phyloP scores from a whole-genome alignment of 1,140 invertebrate species.

The Aleiodes sp. region DNA sequence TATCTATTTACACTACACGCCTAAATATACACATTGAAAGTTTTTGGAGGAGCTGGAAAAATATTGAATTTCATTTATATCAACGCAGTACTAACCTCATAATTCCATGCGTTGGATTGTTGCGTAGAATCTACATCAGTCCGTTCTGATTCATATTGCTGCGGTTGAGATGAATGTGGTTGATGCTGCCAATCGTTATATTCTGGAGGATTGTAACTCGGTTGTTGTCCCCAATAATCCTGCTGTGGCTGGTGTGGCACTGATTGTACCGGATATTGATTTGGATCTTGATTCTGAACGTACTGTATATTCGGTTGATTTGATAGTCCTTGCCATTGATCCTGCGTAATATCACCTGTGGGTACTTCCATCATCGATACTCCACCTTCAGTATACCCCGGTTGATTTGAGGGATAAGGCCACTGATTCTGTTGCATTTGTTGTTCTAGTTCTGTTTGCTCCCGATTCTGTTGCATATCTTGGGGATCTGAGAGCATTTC shows the following conservation, averaged over 20 bases:
- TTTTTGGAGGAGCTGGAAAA: neutral
- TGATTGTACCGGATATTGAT: constrained; percentile 47
- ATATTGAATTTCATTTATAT: too few species aligned
- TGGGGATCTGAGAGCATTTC: constrained; percentile 28
- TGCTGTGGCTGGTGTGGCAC: constrained; percentile 54
- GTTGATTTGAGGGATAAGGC: constrained; percentile 33
- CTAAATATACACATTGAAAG: too few species aligned
- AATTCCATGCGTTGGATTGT: constrained; percentile 57
- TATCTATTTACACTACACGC: too few species aligned
- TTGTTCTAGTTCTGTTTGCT: constrained; percentile 31
- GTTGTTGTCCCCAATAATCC: constrained; percentile 61
- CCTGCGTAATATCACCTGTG: constrained; percentile 40
- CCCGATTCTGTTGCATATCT: constrained; percentile 10
- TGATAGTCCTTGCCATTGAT: constrained; percentile 54
- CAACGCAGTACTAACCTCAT: constrained; percentile 62
- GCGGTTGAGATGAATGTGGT: constrained; percentile 40
- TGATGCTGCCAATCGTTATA: constrained; percentile 56
- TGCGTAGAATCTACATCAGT: constrained; percentile 47
- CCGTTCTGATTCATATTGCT: constrained; percentile 43
- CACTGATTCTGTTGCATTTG: constrained; percentile 46
- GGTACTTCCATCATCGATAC: constrained; percentile 51
- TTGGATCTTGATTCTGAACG: constrained; percentile 40
- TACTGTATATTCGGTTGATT: constrained; percentile 48
- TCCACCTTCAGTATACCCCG: constrained; percentile 46
- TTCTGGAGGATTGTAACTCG: constrained; percentile 52